Percentiles rank a stretch among this genome's conserved stretches.
phyloP scores from a whole-genome alignment of 2,888 invertebrate genomes.

The Perizoma flavofasciatum region DNA sequence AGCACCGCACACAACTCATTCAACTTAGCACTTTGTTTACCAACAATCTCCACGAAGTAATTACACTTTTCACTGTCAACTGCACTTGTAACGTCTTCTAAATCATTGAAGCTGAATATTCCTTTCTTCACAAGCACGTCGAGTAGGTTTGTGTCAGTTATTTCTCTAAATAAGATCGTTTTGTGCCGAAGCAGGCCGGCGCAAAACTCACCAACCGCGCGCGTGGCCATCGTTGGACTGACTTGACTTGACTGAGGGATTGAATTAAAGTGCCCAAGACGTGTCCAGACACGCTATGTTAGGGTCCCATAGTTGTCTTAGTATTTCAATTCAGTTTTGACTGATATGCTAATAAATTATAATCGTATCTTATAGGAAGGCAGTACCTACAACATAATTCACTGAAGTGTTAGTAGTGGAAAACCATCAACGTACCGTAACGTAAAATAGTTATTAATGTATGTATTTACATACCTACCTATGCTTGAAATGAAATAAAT shows the following conservation, averaged over 20 bases:
- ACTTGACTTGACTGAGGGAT: slow-evolving; percentile 24
- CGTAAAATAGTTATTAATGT: no score
- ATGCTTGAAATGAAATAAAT: no score
- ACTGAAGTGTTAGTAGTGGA: no score
- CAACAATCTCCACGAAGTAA: slow-evolving; percentile 85
- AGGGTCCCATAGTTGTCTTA: no score
- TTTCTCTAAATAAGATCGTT: slow-evolving; percentile 84
- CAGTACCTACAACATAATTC: no score
- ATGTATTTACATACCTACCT: no score
- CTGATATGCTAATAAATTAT: no score
- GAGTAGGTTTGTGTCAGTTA: slow-evolving; percentile 85
- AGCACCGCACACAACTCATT: slow-evolving; percentile 85
- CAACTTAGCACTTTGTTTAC: slow-evolving; percentile 85
- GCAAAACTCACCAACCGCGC: slow-evolving; percentile 80
- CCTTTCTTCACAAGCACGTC: slow-evolving; percentile 86
- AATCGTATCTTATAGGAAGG: no score
- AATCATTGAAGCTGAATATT: slow-evolving; percentile 84
- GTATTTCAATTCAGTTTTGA: no score
- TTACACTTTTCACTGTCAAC: slow-evolving; percentile 81
- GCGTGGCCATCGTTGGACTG: slow-evolving; percentile 76
- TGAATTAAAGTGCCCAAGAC: no score
- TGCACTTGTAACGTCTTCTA: slow-evolving; percentile 80
- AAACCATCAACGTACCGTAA: no score
- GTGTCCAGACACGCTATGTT: no score
- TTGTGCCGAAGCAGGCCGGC: slow-evolving; percentile 85